Conservation (phyloP, 2,888 invertebrate species). For the Branchipolynoe longqiensis region DNA sequence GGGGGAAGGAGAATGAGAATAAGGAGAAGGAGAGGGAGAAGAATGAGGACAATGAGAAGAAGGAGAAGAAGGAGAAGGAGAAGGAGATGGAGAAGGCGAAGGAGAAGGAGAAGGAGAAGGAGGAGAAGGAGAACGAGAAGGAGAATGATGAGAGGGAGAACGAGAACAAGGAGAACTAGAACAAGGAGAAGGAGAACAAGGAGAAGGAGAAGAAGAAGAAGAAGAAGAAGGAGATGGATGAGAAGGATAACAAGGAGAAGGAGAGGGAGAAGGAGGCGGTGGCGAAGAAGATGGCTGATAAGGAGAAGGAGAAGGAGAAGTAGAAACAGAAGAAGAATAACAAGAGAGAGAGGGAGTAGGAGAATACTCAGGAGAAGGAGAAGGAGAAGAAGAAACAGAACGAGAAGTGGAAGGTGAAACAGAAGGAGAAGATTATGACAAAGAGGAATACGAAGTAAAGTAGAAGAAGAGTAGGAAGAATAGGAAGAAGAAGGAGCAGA, state of each 20-base stretch:
- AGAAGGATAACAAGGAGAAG: not conserved
- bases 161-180: not conserved
- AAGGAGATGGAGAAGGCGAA: too few relatives aligned
- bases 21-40: too few relatives aligned
- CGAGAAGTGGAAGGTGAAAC: not conserved
- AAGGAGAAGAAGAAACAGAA: not conserved
- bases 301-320: not conserved
- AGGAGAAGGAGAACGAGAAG: not conserved
- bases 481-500: not conserved
- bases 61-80: too few relatives aligned
- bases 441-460: not conserved
- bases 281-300: not conserved
- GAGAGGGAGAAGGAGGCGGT: too few relatives aligned
- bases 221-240: not conserved
- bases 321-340: not conserved
- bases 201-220: not conserved
- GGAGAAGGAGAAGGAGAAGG: not conserved
- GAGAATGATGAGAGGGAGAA: not conserved
- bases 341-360: not conserved
- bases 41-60: too few relatives aligned
- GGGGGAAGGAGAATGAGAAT: too few relatives aligned
- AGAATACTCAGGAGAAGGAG: not conserved
- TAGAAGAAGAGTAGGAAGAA: not conserved
- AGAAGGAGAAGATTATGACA: not conserved
- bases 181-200: not conserved